These are phyloP conservation scores for Sternotherus odoratus DNA, from an alignment of 2,797 vertebrate species.

Conservation along the genomic window DNA sequence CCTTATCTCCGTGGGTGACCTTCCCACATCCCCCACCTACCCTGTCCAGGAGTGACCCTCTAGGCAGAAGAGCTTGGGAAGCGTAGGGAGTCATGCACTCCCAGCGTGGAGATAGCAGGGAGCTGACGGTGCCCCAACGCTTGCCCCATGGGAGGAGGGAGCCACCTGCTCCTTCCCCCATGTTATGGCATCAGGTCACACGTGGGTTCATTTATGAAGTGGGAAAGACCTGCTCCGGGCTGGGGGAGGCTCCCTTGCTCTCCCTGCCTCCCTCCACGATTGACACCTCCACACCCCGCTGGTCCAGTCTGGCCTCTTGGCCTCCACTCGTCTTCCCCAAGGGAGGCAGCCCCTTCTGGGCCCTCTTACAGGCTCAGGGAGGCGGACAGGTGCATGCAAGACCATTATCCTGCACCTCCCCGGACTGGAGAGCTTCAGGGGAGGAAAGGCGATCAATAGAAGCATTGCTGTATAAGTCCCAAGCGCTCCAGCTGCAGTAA, in stretches of 20 bases:
- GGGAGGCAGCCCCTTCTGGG: fast-evolving
- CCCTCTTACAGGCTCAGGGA: not conserved
- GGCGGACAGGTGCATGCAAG: not conserved
- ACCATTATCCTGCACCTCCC: not conserved
- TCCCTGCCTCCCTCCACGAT: fast-evolving
- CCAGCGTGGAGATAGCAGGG: too few species aligned
- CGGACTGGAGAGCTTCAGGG: not conserved
- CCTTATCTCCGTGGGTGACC: too few species aligned
- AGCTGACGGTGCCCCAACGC: too few species aligned
- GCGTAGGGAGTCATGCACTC: too few species aligned
- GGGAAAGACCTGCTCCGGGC: fast-evolving
- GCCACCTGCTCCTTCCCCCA: not conserved
- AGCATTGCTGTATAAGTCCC: not conserved
- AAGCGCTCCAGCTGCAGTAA: not conserved
- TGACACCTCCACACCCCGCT: not conserved
- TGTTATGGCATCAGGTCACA: not conserved
- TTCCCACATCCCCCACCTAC: too few species aligned
- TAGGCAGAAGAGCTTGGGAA: too few species aligned
- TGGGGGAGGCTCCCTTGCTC: not conserved
- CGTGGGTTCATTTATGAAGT: not conserved
- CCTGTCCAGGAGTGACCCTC: too few species aligned
- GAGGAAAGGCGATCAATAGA: not conserved
- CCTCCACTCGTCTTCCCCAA: not conserved
- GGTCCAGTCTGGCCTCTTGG: not conserved
- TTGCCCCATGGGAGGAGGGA: fast-evolving